A percentile compares a stretch with the other conserved stretches of the same genome.
These are phyloP conservation scores for Chloebia gouldiae DNA, from an alignment of 2,113 vertebrate genomes.

Conservation along the genomic window DNA sequence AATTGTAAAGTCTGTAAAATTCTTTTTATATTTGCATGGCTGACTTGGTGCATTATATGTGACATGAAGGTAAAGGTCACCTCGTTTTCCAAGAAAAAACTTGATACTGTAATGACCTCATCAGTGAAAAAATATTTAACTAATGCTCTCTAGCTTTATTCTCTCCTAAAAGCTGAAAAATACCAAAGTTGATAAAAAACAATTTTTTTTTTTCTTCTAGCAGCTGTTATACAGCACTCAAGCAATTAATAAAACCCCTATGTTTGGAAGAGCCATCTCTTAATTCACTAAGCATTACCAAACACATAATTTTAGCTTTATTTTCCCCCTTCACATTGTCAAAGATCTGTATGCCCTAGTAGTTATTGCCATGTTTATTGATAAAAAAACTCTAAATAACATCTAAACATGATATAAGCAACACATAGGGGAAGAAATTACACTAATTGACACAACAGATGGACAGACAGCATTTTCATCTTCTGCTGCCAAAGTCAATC, in stretches of 20 bases:
- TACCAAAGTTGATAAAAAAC: background rate
- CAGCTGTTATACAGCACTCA: background rate
- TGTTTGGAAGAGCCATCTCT: background rate
- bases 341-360: background rate
- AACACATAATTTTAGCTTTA: background rate
- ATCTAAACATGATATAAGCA: background rate
- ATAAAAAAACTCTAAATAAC: background rate
- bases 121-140: background rate
- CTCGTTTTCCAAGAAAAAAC: background rate
- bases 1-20: background rate
- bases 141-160: background rate
- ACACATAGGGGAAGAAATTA: background rate
- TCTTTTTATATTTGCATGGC: background rate
- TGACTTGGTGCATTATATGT: background rate
- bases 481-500: conserved; percentile 33
- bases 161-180: background rate
- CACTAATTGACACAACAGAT: background rate
- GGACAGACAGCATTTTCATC: background rate
- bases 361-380: background rate
- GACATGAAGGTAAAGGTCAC: background rate
- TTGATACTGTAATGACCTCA: background rate
- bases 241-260: background rate
- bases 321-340: background rate
- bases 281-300: background rate
- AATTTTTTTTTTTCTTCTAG: background rate